Evolutionary conservation across 2,113 vertebrate genomes (phyloP).

Genomic region (Nothobranchius furzeri): DNA sequence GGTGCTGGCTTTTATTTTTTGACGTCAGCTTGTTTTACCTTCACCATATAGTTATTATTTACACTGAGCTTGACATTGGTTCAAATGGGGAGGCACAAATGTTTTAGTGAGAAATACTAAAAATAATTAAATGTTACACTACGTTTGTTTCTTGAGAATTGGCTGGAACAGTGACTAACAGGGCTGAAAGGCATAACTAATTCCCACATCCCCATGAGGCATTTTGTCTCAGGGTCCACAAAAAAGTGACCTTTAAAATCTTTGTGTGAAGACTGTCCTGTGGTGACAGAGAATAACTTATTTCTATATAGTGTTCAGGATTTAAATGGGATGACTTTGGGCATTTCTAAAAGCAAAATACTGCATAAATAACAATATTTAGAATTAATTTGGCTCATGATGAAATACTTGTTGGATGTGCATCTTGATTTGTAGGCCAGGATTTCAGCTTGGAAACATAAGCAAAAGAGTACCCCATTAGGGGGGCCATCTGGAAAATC

Average conservation of each 20-base stretch:
- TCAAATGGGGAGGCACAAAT: no score
- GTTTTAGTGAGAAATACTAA: no score
- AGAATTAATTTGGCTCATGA: constrained; percentile 34
- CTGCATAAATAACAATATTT: constrained; percentile 18
- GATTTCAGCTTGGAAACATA: constrained; percentile 46
- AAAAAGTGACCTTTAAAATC: background rate
- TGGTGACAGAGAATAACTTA: constrained; percentile 1
- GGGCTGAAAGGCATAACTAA: background rate
- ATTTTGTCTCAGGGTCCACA: background rate
- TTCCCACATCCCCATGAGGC: background rate
- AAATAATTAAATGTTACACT: no score
- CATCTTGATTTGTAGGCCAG: constrained; percentile 45
- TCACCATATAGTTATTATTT: no score
- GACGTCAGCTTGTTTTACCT: no score
- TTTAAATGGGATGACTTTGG: no score
- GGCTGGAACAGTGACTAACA: no score
- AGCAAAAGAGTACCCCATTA: constrained; percentile 46
- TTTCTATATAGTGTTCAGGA: background rate
- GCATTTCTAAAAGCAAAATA: background rate
- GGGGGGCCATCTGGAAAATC: constrained; percentile 64
- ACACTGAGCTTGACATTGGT: no score
- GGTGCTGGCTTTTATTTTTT: no score
- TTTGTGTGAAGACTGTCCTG: background rate
- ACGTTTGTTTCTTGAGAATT: no score
- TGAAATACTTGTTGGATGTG: constrained; percentile 43